Percentiles rank a stretch among this genome's conserved stretches.
Conservation (phyloP, 2,888 invertebrate genomes). For the Eupithecia dodoneata region DNA sequence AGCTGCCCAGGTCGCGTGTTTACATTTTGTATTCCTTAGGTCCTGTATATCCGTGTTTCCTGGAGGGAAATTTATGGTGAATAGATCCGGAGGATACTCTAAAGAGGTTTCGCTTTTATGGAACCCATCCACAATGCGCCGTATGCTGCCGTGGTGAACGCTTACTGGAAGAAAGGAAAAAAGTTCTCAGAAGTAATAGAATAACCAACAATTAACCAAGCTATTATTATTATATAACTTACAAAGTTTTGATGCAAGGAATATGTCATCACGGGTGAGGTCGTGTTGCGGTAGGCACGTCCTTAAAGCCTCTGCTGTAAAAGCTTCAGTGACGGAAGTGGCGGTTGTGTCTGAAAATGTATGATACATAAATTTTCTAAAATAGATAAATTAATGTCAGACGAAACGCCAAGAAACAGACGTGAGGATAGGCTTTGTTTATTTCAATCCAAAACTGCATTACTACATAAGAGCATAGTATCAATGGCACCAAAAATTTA, state of each 20-base stretch:
- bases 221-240: constrained; percentile 49
- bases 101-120: constrained; percentile 86
- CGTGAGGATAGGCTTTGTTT: too few relatives aligned
- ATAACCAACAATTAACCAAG: too few relatives aligned
- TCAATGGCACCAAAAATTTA: too few relatives aligned
- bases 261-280: constrained; percentile 88
- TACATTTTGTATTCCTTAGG: constrained; percentile 79
- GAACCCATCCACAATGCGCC: constrained; percentile 78
- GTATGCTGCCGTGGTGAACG: constrained; percentile 25
- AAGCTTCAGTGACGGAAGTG: constrained; percentile 74
- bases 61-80: constrained; percentile 92
- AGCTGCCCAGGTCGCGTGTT: constrained; percentile 87
- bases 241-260: constrained; percentile 92
- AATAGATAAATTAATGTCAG: too few relatives aligned
- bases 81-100: constrained; percentile 88
- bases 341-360: too few relatives aligned
- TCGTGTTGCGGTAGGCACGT: constrained; percentile 87
- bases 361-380: too few relatives aligned
- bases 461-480: too few relatives aligned
- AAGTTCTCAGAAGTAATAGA: too few relatives aligned
- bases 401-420: too few relatives aligned
- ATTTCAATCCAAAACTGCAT: too few relatives aligned
- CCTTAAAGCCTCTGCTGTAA: constrained; percentile 87
- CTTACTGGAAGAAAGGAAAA: constrained; percentile 16
- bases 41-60: constrained; percentile 81